phyloP scores from a whole-genome alignment of 2,113 vertebrate genomes.

The Notiomystis cincta region DNA sequence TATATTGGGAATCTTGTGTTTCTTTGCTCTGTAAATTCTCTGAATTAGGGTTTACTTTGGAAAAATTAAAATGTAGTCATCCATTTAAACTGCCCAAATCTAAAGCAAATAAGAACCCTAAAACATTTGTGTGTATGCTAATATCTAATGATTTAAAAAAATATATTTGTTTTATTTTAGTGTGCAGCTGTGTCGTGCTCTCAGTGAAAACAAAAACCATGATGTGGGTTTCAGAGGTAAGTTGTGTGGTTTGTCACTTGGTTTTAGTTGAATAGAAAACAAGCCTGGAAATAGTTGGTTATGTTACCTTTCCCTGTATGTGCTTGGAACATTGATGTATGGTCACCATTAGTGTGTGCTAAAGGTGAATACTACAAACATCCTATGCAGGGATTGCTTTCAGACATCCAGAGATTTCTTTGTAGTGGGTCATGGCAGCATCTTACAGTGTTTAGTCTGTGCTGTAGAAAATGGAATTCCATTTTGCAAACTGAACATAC shows the following conservation, averaged over 20 bases:
- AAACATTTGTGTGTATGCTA: neutral
- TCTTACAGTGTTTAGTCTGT: neutral
- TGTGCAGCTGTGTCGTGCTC: constrained; percentile 88
- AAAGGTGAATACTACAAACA: neutral
- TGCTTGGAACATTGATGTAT: neutral
- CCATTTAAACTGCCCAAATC: neutral
- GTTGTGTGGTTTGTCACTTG: neutral
- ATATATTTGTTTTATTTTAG: constrained; percentile 69
- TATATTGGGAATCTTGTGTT: neutral
- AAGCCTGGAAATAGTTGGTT: neutral
- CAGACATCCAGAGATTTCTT: neutral
- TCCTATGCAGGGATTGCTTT: neutral
- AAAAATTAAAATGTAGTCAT: neutral
- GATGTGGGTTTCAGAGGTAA: constrained; percentile 87
- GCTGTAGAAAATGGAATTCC: neutral
- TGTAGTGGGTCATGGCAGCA: neutral
- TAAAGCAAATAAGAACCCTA: neutral
- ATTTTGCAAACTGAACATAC: neutral
- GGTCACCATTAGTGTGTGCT: neutral
- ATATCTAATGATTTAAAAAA: neutral
- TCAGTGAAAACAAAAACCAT: constrained; percentile 84
- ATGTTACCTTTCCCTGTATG: neutral
- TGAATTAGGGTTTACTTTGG: neutral
- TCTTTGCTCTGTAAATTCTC: neutral
- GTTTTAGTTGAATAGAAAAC: neutral